A percentile compares a stretch with the other conserved stretches of the same genome.
Evolutionary conservation across 2,797 vertebrate genomes (phyloP).

Genomic region (Eulemur mongoz): DNA sequence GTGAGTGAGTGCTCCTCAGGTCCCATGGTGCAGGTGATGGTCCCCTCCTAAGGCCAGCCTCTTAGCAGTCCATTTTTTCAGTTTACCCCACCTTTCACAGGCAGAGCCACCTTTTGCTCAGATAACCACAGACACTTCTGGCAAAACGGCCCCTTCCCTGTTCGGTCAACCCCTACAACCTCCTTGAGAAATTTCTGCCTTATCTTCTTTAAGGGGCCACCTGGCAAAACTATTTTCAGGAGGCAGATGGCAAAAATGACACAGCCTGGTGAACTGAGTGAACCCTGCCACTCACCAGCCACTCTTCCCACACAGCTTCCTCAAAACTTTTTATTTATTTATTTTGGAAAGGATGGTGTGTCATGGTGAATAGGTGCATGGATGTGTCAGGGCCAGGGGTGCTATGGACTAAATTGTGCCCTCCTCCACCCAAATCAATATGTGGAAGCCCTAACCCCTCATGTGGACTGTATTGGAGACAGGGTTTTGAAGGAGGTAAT

Average conservation of each 20-base stretch:
- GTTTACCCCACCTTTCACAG: background rate
- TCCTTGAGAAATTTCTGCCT: constrained; percentile 10
- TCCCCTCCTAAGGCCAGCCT: background rate
- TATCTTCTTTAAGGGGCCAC: background rate
- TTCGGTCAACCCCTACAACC: background rate
- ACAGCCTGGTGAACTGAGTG: background rate
- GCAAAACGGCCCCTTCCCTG: background rate
- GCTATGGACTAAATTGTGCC: background rate
- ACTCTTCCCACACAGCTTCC: background rate
- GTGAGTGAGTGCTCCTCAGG: background rate
- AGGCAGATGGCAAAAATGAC: background rate
- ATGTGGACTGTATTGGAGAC: background rate
- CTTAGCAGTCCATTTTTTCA: background rate
- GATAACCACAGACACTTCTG: background rate
- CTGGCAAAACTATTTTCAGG: background rate
- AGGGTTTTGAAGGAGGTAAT: background rate
- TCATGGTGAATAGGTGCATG: background rate
- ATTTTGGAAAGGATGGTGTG: background rate
- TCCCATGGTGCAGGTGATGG: background rate
- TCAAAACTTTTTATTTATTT: background rate
- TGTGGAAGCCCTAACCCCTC: background rate
- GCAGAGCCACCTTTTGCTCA: background rate
- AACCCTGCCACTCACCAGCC: background rate
- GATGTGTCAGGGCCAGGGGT: background rate
- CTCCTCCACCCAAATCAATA: background rate